phyloP scores from a whole-genome alignment of 2,113 vertebrate genomes.

The Myanophis thanlyinensis region DNA sequence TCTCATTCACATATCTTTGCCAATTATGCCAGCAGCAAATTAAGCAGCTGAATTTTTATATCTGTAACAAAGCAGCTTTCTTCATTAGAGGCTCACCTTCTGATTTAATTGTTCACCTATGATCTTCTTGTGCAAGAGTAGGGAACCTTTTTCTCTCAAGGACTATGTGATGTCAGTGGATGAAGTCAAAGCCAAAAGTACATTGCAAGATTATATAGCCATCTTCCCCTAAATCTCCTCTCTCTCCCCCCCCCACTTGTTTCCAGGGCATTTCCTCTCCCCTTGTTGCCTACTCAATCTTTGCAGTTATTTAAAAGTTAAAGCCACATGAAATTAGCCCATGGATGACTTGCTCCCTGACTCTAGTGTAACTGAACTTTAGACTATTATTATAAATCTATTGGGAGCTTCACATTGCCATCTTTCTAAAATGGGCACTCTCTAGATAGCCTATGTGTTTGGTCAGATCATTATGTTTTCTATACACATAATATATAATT shows the following conservation, averaged over 20 bases:
- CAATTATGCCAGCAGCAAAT: neutral
- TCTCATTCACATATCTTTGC: neutral
- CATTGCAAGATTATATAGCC: neutral
- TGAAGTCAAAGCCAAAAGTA: neutral
- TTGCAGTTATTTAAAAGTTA: neutral
- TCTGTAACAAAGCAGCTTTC: neutral
- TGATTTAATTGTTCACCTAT: neutral
- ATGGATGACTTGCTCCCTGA: neutral
- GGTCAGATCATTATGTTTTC: neutral
- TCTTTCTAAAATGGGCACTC: neutral
- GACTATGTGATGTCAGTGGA: neutral
- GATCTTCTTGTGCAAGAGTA: neutral
- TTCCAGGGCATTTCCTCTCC: neutral
- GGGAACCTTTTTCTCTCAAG: neutral
- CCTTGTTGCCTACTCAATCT: neutral
- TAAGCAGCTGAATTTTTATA: neutral
- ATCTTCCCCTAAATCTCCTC: neutral
- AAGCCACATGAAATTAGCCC: neutral
- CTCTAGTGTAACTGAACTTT: neutral
- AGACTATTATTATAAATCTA: neutral
- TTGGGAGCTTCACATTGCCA: neutral
- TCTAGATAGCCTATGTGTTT: neutral
- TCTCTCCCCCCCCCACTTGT: neutral
- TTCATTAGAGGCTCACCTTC: neutral
- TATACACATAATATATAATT: neutral